Evolutionary conservation across 2,797 vertebrate species (phyloP).

Genomic region (Fistularia commersonii): DNA sequence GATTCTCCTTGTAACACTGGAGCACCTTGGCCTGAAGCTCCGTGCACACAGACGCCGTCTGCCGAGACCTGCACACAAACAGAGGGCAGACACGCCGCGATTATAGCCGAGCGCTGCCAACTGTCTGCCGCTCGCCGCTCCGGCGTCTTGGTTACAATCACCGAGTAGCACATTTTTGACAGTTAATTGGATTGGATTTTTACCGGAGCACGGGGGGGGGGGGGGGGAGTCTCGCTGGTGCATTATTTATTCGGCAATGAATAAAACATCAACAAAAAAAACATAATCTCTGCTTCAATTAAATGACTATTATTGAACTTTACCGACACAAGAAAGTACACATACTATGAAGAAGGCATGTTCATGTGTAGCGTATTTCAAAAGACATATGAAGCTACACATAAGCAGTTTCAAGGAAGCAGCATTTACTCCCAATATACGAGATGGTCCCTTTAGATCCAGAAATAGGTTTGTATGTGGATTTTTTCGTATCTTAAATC

Average conservation of each 20-base stretch:
- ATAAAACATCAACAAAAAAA: not conserved
- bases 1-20: conserved; percentile 85
- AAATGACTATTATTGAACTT: too few species aligned
- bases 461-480: too few species aligned
- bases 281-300: too few species aligned
- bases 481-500: too few species aligned
- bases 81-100: conserved; percentile 12
- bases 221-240: not conserved
- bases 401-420: too few species aligned
- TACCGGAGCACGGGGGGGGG: too few species aligned
- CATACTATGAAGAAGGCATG: too few species aligned
- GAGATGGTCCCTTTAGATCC: too few species aligned
- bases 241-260: not conserved
- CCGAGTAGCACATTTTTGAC: conserved; percentile 2
- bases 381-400: too few species aligned
- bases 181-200: not conserved
- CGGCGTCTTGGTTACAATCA: conserved; percentile 2
- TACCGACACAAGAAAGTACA: too few species aligned
- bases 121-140: not conserved
- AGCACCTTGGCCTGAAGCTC: conserved; percentile 86
- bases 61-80: conserved; percentile 38
- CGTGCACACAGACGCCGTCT: conserved; percentile 75
- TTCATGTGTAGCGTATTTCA: too few species aligned
- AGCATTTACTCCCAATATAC: too few species aligned
- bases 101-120: not conserved